Evolutionary conservation across 2,113 vertebrate species (phyloP), one percentile per base, ranked within the genome.

Genomic region (Cinclus mexicanus): DNA sequence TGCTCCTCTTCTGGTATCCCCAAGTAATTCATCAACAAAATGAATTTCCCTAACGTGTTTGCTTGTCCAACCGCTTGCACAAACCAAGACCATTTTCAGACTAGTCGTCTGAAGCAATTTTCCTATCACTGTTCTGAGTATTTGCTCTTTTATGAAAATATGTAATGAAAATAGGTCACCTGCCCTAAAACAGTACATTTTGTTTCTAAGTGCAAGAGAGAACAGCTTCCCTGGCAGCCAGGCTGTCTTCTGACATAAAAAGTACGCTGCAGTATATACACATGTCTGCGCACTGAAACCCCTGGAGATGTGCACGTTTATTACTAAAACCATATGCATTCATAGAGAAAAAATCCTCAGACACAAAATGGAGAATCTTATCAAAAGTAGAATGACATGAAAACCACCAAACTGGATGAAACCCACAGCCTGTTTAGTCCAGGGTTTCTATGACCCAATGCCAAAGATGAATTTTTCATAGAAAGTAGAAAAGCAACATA

Each of bases 141-240:
- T 90, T 63, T 88, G 83, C 71, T 67, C 63, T 94, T 75, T 60
- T 75, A 37, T 37, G 35, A 37, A 37, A 37, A 37, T 37, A 37
- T 37, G 44, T 81, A 81, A 92, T n/a, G 80, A 61, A 93, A 91
- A 92, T 42, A 86, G 87, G 79, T 93, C 90, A 78, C 68, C 80
- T 81, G 78, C 49, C 60, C 69, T 76, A 64, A 64, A 91, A 6
- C 46, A 71, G 88, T 46, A 78, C n/a, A 46, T 89, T 71, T 57
- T 81, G 76, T 79, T 93, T 90, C 50, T 42, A 35, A 67, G 60
- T 17, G 35, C 59, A 78, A 52, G 28, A 81, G 22, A 76, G n/a
- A 90, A 79, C 10, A 77, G 57, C 57, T 65, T 75, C 42, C 37
- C 82, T 53, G 37, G 56, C 39, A 85, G 75, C 31, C 35, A 59